Evolutionary conservation across 2,113 vertebrate genomes (phyloP).

Genomic region (Bettongia penicillata): DNA sequence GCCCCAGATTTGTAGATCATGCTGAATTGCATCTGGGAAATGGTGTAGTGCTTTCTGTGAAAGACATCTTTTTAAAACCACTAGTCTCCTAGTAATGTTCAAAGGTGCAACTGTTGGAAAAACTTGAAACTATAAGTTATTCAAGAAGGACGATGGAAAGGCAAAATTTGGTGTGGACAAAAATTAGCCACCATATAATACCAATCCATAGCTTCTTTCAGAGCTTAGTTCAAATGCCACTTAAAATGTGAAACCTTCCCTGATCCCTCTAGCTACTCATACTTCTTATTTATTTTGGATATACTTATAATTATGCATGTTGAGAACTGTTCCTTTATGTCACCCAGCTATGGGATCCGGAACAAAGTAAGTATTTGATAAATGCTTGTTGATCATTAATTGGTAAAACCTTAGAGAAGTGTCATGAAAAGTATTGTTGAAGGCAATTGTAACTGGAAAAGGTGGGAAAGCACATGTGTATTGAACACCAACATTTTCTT

Average conservation of each 20-base stretch:
- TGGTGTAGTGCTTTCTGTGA: neutral
- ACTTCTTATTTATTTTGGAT: neutral
- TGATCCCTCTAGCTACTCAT: neutral
- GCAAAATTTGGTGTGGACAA: neutral
- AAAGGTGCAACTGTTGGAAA: neutral
- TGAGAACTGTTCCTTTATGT: neutral
- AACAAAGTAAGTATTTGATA: neutral
- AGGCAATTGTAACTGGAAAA: neutral
- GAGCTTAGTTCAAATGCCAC: neutral
- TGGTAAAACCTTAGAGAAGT: neutral
- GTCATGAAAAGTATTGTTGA: neutral
- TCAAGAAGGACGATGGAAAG: neutral
- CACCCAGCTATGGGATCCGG: neutral
- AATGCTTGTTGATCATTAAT: neutral
- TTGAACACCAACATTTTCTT: neutral
- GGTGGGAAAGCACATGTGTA: neutral
- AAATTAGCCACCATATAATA: neutral
- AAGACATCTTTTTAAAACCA: neutral
- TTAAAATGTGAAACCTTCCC: neutral
- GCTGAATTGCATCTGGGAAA: neutral
- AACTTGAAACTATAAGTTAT: neutral
- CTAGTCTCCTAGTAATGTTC: neutral
- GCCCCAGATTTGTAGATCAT: neutral
- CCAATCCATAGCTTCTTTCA: neutral
- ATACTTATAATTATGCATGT: neutral